Evolutionary conservation across 2,113 vertebrate species (phyloP).

Genomic region (Cranoglanis bouderius): DNA sequence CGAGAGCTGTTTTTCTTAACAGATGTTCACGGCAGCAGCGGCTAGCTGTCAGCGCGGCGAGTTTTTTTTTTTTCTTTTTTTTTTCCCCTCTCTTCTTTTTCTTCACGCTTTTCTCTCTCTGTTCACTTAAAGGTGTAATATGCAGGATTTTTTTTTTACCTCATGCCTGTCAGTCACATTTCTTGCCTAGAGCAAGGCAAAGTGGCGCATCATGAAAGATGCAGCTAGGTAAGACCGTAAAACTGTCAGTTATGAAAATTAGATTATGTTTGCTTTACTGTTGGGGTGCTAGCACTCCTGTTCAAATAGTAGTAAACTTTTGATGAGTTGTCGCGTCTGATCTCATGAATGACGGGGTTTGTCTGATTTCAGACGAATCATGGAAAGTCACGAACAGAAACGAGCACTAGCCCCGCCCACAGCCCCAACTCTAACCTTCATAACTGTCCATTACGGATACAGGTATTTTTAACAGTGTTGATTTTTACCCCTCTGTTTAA

Average conservation of each 20-base stretch:
- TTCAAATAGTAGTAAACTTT: background rate
- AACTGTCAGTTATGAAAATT: background rate
- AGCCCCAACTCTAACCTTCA: background rate
- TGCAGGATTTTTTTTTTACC: slow-evolving; percentile 20
- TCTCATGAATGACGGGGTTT: background rate
- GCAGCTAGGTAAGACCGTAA: background rate
- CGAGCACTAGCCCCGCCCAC: background rate
- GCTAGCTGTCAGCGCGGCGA: slow-evolving; percentile 31
- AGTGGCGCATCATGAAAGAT: background rate
- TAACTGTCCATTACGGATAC: too few relatives aligned
- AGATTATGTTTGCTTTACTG: background rate
- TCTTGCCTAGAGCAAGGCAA: background rate
- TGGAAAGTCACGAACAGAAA: background rate
- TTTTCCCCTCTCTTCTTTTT: too few relatives aligned
- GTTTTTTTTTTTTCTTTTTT: background rate
- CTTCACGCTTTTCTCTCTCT: background rate
- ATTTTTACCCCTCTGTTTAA: background rate
- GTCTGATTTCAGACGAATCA: background rate
- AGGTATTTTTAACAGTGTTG: background rate
- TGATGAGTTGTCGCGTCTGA: background rate
- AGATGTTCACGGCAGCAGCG: slow-evolving; percentile 42
- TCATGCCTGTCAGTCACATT: slow-evolving; percentile 25
- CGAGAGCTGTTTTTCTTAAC: slow-evolving; percentile 39
- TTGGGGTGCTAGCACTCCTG: background rate
- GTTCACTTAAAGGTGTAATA: slow-evolving; percentile 39